Percentiles rank a stretch among this genome's conserved stretches.
Conservation (phyloP, 2,113 vertebrate genomes). For the Caloenas nicobarica region DNA sequence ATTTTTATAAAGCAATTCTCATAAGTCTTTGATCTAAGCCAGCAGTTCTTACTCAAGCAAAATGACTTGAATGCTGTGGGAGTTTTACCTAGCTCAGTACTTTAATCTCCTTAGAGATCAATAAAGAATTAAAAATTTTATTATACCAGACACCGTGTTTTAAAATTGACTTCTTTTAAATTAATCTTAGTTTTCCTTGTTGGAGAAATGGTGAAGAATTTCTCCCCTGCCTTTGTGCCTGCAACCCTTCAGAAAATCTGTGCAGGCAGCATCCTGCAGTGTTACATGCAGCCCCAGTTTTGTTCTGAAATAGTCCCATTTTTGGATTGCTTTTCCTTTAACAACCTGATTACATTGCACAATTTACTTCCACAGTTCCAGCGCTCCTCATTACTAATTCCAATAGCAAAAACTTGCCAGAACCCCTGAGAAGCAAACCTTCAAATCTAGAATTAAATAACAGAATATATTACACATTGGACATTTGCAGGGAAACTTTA, state of each 20-base stretch:
- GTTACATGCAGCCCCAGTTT: background rate
- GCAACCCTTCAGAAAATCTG: background rate
- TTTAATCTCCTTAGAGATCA: slow-evolving; percentile 35
- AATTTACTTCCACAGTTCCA: slow-evolving; percentile 50
- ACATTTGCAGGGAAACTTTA: slow-evolving; percentile 63
- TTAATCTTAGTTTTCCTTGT: background rate
- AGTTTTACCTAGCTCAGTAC: slow-evolving; percentile 47
- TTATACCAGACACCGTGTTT: slow-evolving; percentile 6
- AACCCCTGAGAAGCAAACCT: slow-evolving; percentile 53
- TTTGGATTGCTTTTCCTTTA: slow-evolving; percentile 24
- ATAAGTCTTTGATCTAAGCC: slow-evolving; percentile 13
- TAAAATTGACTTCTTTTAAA: slow-evolving; percentile 33
- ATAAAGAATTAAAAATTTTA: slow-evolving; percentile 57
- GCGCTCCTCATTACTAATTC: slow-evolving; percentile 67
- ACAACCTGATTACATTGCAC: slow-evolving; percentile 7
- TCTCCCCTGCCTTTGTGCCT: background rate
- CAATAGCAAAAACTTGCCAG: slow-evolving; percentile 59
- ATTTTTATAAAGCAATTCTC: slow-evolving; percentile 35
- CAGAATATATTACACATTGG: slow-evolving; percentile 53
- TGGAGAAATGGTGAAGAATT: background rate
- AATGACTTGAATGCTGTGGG: slow-evolving; percentile 22
- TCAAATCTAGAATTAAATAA: slow-evolving; percentile 62
- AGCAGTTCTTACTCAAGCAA: slow-evolving; percentile 40
- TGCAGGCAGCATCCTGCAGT: background rate
- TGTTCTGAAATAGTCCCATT: slow-evolving; percentile 23